A percentile compares a stretch with the other conserved stretches of the same genome.
Evolutionary conservation across 2,888 invertebrate species (phyloP).

Genomic region (Germaria angustata): DNA sequence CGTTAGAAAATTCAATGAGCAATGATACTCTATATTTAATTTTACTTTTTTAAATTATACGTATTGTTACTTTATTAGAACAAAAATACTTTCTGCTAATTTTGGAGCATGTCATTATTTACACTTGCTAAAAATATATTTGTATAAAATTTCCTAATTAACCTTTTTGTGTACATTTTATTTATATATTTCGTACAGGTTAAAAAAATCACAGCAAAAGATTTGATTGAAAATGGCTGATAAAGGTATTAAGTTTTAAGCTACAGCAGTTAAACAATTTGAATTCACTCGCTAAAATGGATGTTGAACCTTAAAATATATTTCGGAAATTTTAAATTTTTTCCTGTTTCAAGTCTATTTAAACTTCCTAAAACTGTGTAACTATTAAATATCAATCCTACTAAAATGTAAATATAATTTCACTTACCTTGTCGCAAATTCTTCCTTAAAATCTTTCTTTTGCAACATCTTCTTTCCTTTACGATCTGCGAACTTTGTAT

Average conservation of each 20-base stretch:
- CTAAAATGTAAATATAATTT: background rate
- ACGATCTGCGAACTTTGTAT: background rate
- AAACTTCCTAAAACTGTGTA: background rate
- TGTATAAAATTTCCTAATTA: too few species aligned
- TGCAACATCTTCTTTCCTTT: background rate
- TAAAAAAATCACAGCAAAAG: slow-evolving; percentile 4
- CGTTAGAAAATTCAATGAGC: too few species aligned
- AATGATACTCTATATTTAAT: too few species aligned
- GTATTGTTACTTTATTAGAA: too few species aligned
- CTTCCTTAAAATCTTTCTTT: background rate
- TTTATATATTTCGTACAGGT: slow-evolving; percentile 49
- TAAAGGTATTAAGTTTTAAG: slow-evolving; percentile 60
- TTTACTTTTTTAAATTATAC: too few species aligned
- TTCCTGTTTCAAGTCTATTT: background rate
- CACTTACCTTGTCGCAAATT: background rate
- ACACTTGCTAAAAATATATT: too few species aligned
- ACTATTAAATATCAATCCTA: background rate
- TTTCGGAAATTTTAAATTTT: too few species aligned
- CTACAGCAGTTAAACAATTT: background rate
- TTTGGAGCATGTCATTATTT: too few species aligned
- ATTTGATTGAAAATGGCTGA: slow-evolving; percentile 63
- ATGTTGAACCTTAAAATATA: too few species aligned
- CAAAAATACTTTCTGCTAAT: too few species aligned
- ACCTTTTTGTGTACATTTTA: background rate
- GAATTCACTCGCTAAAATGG: too few species aligned